Conservation (phyloP, 2,797 vertebrate species). For the Tolypeutes matacus region DNA sequence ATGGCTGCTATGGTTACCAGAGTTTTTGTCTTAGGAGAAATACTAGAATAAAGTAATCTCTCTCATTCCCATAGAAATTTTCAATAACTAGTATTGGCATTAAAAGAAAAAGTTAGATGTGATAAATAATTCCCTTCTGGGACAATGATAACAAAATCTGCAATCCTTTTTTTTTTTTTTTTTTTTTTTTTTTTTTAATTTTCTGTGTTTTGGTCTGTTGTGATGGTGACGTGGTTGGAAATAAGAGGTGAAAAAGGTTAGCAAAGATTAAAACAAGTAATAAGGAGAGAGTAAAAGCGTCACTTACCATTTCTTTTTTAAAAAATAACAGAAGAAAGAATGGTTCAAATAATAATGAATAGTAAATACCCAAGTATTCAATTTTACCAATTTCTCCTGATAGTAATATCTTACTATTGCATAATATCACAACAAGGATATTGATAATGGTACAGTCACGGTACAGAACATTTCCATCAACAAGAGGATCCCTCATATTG, state of each 20-base stretch:
- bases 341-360: background rate
- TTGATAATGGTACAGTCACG: too few relatives aligned
- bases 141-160: background rate
- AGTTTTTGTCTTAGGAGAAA: slow-evolving; percentile 69
- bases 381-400: background rate
- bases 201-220: background rate
- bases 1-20: slow-evolving; percentile 72
- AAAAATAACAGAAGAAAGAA: background rate
- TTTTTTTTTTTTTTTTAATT: background rate
- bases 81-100: slow-evolving; percentile 53
- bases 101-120: background rate
- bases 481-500: too few relatives aligned
- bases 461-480: too few relatives aligned
- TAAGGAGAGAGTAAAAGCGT: background rate
- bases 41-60: slow-evolving; percentile 39
- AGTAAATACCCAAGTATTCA: background rate
- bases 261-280: background rate
- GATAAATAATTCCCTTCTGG: background rate
- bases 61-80: slow-evolving; percentile 60
- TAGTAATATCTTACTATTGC: too few relatives aligned
- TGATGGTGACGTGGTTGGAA: background rate
- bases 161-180: too few relatives aligned
- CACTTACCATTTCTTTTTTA: background rate
- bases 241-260: background rate
- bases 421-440: too few relatives aligned